Percentiles rank a stretch among this genome's conserved stretches.
Conservation (phyloP, 2,888 invertebrate species). For the Eutolmus rufibarbis region DNA sequence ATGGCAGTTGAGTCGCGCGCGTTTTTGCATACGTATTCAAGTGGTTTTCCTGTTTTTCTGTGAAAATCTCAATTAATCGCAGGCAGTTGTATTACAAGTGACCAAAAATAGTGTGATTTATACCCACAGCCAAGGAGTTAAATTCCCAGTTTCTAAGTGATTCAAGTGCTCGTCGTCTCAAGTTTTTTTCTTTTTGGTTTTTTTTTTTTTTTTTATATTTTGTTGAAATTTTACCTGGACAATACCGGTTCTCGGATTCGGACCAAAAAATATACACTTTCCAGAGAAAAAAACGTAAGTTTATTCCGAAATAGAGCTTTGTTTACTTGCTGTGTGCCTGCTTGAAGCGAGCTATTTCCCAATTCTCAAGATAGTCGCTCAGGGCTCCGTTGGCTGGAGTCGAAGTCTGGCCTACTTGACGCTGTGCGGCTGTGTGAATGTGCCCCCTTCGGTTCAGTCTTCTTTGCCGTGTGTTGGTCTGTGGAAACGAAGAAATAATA, state of each 20-base stretch:
- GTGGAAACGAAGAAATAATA: background rate
- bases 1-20: slow-evolving; percentile 1
- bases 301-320: background rate
- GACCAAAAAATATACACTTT: background rate
- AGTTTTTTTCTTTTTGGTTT: background rate
- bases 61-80: background rate
- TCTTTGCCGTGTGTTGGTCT: background rate
- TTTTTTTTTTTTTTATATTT: background rate
- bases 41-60: background rate
- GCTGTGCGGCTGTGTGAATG: background rate
- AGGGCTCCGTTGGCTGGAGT: background rate
- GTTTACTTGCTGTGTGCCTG: background rate
- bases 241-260: background rate
- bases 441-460: background rate
- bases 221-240: background rate
- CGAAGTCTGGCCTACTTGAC: slow-evolving; percentile 1
- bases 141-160: background rate
- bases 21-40: slow-evolving; percentile 40
- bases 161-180: background rate
- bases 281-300: background rate
- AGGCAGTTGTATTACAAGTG: background rate
- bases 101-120: background rate
- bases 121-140: background rate
- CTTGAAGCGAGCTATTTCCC: background rate
- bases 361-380: background rate